Evolutionary conservation across 1,140 invertebrate species (phyloP).

Genomic region (Scaptomyza hsui): DNA sequence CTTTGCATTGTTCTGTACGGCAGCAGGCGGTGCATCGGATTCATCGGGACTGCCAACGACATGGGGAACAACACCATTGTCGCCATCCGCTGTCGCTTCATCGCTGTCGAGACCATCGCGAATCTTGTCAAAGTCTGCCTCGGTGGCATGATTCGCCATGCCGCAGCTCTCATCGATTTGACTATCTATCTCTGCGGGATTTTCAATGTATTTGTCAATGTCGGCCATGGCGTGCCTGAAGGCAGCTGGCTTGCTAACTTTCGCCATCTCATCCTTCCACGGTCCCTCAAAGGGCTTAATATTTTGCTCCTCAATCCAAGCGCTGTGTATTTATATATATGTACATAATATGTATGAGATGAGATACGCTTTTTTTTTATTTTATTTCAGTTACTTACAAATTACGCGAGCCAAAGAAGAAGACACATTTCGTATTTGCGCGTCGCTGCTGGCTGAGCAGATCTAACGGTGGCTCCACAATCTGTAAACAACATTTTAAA

Average conservation of each 20-base stretch:
- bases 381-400: conserved; percentile 89
- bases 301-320: conserved; percentile 94
- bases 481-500: conserved; percentile 81
- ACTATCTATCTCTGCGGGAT: conserved; percentile 86
- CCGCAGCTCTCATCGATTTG: conserved; percentile 79
- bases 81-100: conserved; percentile 72
- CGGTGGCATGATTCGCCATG: conserved; percentile 70
- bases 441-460: conserved; percentile 87
- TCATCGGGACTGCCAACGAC: conserved; percentile 72
- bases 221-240: conserved; percentile 94
- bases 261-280: conserved; percentile 91
- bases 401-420: conserved; percentile 96
- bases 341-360: not conserved
- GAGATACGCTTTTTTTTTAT: not conserved
- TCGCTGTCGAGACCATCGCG: conserved; percentile 85
- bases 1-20: conserved; percentile 51
- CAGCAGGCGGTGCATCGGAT: conserved; percentile 25
- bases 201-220: conserved; percentile 93
- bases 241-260: conserved; percentile 89
- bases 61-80: conserved; percentile 68
- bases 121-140: conserved; percentile 90
- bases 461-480: conserved; percentile 89
- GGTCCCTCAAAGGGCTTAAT: conserved; percentile 92
- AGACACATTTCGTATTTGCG: conserved; percentile 92
- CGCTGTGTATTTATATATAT: conserved; percentile 86